Evolutionary conservation across 2,113 vertebrate species (phyloP), one percentile per base, ranked within the genome.

Genomic region (Poecile atricapillus): DNA sequence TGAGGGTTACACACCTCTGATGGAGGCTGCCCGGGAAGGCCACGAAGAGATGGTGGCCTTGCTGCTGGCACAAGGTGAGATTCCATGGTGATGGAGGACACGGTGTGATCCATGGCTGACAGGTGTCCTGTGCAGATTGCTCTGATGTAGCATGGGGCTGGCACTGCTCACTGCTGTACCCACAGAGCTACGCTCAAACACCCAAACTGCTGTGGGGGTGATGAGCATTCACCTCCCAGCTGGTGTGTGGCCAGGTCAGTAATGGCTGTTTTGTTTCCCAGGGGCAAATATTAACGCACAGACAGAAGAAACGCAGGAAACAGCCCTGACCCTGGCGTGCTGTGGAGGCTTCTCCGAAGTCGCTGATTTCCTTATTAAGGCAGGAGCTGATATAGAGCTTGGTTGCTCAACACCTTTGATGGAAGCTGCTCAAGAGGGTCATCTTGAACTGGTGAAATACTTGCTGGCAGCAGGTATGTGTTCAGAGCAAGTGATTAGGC

Each of bases 281-380:
- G 99, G 99, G 97, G 99, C 99, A 88, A 99, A 99, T 96, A 99
- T 99, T 96, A 99, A 99, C 80, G 99, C 99, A 41, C 99, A 99
- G 97, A 99, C 99, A 44, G 99, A 99, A 96, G 99, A 99, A 97
- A 99, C 99, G 0, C 99, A 99, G 96, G 99, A 99, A 95, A 99
- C 99, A 1, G 99, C 99, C 59, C 98, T 99, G 87, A 99, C 99
- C 24, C 97, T 99, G 94, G 99, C 99, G 10, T 99, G 99, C 96
- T 99, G 99, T 82, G 99, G 99, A 91, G 99, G 99, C 52, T 99
- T 99, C 98, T 98, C 99, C 94, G 99, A 99, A 98, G 99, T 99
- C 25, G 99, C 99, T 9, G 99, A 99, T 96, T 99, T 99, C 95
- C 98, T 99, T 52, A 99, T 99, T 96, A 99, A 99, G 94, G 99